A percentile compares a stretch with the other conserved stretches of the same genome.
Conservation (phyloP, 2,888 invertebrate species). For the Rosalia funebris region DNA sequence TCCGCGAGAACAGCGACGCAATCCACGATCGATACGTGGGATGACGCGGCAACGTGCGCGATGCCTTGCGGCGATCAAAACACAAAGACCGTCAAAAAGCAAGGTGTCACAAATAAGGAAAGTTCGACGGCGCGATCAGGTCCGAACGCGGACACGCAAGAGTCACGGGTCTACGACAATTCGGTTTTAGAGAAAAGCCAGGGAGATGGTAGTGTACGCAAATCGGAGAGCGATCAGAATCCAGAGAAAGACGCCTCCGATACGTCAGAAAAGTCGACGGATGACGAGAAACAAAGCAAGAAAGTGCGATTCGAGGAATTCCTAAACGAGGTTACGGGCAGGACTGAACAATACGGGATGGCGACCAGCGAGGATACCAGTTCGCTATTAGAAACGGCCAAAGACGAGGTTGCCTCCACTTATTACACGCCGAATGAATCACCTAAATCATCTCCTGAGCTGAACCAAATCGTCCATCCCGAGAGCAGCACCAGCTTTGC, state of each 20-base stretch:
- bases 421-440: neutral
- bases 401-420: neutral
- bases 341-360: neutral
- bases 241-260: constrained; percentile 4
- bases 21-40: neutral
- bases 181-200: constrained; percentile 16
- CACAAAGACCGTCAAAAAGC: neutral
- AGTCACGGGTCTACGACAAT: neutral
- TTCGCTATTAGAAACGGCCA: neutral
- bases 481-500: constrained; percentile 34
- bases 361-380: neutral
- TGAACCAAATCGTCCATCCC: neutral
- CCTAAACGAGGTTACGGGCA: neutral
- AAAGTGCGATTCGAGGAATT: neutral
- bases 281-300: constrained; percentile 5
- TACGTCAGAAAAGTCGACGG: neutral
- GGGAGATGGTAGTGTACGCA: constrained; percentile 9
- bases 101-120: neutral
- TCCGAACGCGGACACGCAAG: neutral
- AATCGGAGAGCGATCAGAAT: neutral
- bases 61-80: constrained; percentile 13
- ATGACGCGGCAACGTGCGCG: neutral
- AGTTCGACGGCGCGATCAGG: too few species aligned
- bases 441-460: neutral
- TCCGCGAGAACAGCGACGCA: neutral